These are phyloP conservation scores for Bolinopsis microptera DNA, from an alignment of 37 sponge, comb jelly and placozoan species.

Conservation along the genomic window DNA sequence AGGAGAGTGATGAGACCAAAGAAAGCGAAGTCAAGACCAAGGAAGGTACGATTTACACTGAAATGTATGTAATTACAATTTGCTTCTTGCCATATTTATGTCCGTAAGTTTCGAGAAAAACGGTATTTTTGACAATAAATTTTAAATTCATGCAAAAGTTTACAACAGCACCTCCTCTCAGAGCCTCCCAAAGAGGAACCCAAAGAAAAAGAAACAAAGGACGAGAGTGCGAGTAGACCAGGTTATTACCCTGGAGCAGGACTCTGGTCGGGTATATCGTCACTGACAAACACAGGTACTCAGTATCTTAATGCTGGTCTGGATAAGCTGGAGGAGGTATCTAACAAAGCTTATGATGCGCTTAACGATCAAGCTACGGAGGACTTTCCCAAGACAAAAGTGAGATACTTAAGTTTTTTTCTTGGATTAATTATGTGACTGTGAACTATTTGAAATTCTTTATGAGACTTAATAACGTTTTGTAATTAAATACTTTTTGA, in stretches of 20 bases:
- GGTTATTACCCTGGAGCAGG: slow-evolving; percentile 43
- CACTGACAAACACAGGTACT: slow-evolving; percentile 8
- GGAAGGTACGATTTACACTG: too few species aligned
- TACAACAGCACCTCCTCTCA: not conserved
- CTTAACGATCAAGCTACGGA: not conserved
- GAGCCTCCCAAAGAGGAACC: not conserved
- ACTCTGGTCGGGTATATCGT: slow-evolving; percentile 5
- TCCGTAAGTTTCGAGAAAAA: too few species aligned
- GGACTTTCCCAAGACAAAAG: not conserved
- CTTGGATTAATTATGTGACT: too few species aligned
- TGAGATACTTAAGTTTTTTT: not conserved
- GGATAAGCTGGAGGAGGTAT: slow-evolving; percentile 24
- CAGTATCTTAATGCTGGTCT: slow-evolving; percentile 38
- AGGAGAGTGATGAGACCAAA: not conserved
- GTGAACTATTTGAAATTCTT: too few species aligned
- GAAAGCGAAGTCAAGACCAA: not conserved
- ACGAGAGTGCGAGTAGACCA: not conserved
- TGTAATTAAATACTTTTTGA: too few species aligned
- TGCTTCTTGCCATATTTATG: too few species aligned
- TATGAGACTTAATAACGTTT: too few species aligned
- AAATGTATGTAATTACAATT: too few species aligned
- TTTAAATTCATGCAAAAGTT: too few species aligned
- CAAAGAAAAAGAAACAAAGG: not conserved
- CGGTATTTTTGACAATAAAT: too few species aligned
- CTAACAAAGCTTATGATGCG: slow-evolving; percentile 48